A percentile compares a stretch with the other conserved stretches of the same genome.
Conservation (phyloP, 2,888 invertebrate genomes). For the Eupelmus urozonus region DNA sequence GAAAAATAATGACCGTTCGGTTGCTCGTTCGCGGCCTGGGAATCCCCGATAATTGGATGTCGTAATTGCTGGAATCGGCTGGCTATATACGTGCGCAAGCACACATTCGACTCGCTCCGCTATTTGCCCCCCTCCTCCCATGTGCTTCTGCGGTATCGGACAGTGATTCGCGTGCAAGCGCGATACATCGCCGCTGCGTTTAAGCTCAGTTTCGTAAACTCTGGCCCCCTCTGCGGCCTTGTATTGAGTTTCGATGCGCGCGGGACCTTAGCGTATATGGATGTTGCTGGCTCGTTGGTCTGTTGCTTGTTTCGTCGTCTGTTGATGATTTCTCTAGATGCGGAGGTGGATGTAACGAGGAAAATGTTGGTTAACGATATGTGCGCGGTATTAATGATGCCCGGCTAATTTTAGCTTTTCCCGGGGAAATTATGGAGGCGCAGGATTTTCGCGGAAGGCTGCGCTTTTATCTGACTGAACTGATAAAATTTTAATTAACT, state of each 20-base stretch:
- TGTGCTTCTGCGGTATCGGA: constrained; percentile 40
- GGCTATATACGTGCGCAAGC: background rate
- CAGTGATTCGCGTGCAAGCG: constrained; percentile 45
- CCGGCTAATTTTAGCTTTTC: too few species aligned
- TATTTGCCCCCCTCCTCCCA: background rate
- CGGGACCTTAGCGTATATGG: background rate
- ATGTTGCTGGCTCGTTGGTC: too few species aligned
- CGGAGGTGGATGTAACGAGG: too few species aligned
- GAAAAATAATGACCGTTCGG: constrained; percentile 67
- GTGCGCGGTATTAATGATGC: too few species aligned
- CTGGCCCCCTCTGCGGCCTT: background rate
- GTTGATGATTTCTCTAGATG: too few species aligned
- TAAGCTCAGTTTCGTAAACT: constrained; percentile 34
- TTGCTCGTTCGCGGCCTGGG: constrained; percentile 47
- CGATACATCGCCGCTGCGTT: constrained; percentile 41
- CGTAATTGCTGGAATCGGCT: constrained; percentile 55
- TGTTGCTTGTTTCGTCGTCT: too few species aligned
- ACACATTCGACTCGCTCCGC: background rate
- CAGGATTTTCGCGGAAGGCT: constrained; percentile 5
- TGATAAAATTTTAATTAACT: constrained; percentile 5
- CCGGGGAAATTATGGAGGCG: too few species aligned
- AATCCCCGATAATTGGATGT: constrained; percentile 59
- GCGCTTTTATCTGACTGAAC: background rate
- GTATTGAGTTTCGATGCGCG: constrained; percentile 46
- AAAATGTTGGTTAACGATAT: too few species aligned